Base-by-base conservation (phyloP, 2,888 invertebrate species). In the Calameuta filiformis region DNA sequence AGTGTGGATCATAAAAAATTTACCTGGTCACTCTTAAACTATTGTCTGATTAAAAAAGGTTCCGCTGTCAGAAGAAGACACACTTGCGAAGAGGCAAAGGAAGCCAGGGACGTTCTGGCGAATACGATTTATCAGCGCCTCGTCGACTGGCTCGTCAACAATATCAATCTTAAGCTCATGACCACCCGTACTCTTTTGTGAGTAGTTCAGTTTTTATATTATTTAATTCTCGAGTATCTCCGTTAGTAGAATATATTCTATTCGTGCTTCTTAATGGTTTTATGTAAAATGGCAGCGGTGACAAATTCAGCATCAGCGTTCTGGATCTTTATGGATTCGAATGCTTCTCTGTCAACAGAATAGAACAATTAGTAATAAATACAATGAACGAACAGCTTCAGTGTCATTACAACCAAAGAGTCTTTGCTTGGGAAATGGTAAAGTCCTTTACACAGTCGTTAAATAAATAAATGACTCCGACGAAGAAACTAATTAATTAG, bases 311-410 rank as follows among this genome's bases (percentile, higher is more conserved):
- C 73, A 94, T 98, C 73, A 95, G 96, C 85, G 92, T 98, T 76
- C 92, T 98, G 86, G 98, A 98, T 89, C 95, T 97, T 92, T 98
- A 96, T 88, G 98, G 98, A 0, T 98, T 98, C 89, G 98, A 98
- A 92, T 98, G 98, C 89, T 97, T 96, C 90, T 94, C 95, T 84
- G 94, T 95, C 85, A 98, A 98, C 92, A 94, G 95, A 15, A 93
- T 98, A 81, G 97, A 98, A 85, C 98, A 98, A 90, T 93, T 98
- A 12, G 95, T 97, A 84, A 95, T 98, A 3, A 98, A 98, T 89
- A 95, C 96, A 1, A 94, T 97, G 79, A 98, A 98, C 89, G 98
- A 98, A 90, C 98, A 98, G 92, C 94, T 98, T 89, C 98, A 98
- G 89, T 98, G 97, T 90, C 95, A 97, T 85, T 98, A 97, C 91